Evolutionary conservation across 2,888 invertebrate species (phyloP).

Genomic region (Chloroclysta siterata): DNA sequence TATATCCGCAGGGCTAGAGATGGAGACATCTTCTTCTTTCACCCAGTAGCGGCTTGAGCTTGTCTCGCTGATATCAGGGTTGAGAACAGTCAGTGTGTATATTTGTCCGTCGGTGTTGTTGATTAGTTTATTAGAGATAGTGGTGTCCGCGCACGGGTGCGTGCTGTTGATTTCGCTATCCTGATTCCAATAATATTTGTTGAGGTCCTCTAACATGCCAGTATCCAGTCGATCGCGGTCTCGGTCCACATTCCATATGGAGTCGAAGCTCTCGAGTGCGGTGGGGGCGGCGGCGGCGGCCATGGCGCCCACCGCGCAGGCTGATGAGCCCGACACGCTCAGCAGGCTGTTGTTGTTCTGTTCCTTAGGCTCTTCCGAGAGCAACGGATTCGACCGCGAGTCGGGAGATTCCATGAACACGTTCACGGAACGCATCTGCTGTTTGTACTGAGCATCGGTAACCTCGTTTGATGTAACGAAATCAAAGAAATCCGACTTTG

Average conservation of each 20-base stretch:
- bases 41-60: conserved; percentile 87
- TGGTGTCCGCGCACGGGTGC: conserved; percentile 76
- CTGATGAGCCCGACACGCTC: conserved; percentile 60
- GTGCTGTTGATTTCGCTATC: conserved; percentile 85
- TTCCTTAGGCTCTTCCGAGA: conserved; percentile 83
- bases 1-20: conserved; percentile 85
- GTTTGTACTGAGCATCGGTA: conserved; percentile 88
- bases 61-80: conserved; percentile 89
- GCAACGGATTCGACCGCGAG: conserved; percentile 77
- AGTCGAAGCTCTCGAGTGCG: conserved; percentile 82
- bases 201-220: conserved; percentile 92
- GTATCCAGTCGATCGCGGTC: conserved; percentile 89
- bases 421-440: conserved; percentile 88
- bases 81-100: conserved; percentile 94
- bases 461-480: conserved; percentile 93
- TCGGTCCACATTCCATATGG: conserved; percentile 89
- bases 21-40: conserved; percentile 87
- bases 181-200: conserved; percentile 92
- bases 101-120: conserved; percentile 92
- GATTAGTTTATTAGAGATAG: conserved; percentile 80
- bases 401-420: conserved; percentile 87
- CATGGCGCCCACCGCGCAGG: conserved; percentile 58
- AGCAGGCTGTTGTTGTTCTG: conserved; percentile 87
- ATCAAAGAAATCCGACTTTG: conserved; percentile 95
- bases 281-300: conserved; percentile 74